Percentiles rank a stretch among this genome's conserved stretches.
Conservation (phyloP, 2,888 invertebrate species). For the Morinoia aosen region DNA sequence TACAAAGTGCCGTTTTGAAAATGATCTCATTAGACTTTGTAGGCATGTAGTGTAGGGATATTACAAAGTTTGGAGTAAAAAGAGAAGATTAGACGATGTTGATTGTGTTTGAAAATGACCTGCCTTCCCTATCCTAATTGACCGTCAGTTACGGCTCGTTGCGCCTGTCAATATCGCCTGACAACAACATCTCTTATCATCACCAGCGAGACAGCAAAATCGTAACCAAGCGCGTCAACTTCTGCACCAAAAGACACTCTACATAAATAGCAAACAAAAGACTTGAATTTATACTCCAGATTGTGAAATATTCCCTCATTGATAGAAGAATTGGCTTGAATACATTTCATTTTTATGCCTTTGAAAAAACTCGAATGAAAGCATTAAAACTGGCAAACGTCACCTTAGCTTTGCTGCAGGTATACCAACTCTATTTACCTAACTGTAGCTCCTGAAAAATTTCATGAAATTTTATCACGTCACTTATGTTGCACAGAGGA, state of each 20-base stretch:
- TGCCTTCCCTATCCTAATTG: not conserved
- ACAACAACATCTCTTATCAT: not conserved
- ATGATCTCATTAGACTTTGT: not conserved
- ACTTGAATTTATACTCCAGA: not conserved
- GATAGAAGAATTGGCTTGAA: not conserved
- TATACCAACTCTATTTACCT: not conserved
- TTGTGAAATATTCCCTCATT: not conserved
- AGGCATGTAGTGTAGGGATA: not conserved
- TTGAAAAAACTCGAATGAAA: not conserved
- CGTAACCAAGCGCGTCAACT: not conserved
- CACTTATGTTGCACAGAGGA: not conserved
- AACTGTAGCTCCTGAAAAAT: not conserved
- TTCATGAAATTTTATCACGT: not conserved
- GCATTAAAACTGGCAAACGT: not conserved
- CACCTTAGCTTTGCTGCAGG: not conserved
- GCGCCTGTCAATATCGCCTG: not conserved
- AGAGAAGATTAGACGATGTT: not conserved
- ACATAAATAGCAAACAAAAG: not conserved
- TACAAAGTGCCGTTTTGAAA: not conserved
- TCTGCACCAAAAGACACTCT: not conserved
- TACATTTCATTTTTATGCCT: not conserved
- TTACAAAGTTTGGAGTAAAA: not conserved
- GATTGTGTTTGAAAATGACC: not conserved
- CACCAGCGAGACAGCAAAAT: not conserved
- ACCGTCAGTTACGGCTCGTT: not conserved